A percentile compares a stretch with the other conserved stretches of the same genome.
Conservation (phyloP, 2,888 invertebrate genomes). For the Barypeithes pellucidus region DNA sequence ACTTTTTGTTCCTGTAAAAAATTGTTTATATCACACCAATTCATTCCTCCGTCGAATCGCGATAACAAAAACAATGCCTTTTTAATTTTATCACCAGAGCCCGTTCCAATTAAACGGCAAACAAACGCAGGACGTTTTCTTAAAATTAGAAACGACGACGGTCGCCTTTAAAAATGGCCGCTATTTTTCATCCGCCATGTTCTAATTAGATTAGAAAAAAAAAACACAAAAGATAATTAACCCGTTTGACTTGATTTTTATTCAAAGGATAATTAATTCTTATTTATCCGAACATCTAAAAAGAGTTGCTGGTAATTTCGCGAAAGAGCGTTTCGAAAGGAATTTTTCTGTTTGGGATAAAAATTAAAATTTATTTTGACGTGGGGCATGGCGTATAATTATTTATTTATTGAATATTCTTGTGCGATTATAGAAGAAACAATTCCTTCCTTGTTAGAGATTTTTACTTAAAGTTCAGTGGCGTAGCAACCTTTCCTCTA, state of each 20-base stretch:
- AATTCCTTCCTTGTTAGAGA: no score
- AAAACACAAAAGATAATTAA: slow-evolving; percentile 58
- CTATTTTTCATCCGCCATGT: slow-evolving; percentile 56
- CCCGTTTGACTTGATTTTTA: slow-evolving; percentile 66
- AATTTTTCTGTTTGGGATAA: no score
- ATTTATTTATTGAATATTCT: no score
- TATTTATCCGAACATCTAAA: slow-evolving; percentile 59
- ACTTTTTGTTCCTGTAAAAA: slow-evolving; percentile 11
- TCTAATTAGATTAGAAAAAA: slow-evolving; percentile 55
- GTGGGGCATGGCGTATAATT: no score
- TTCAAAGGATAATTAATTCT: slow-evolving; percentile 63
- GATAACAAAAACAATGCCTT: slow-evolving; percentile 52
- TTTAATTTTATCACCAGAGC: slow-evolving; percentile 54
- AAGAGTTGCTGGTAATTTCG: slow-evolving; percentile 46
- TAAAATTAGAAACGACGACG: slow-evolving; percentile 54
- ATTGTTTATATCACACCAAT: neutral
- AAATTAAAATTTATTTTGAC: no score
- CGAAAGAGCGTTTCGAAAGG: slow-evolving; percentile 7
- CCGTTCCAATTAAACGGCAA: slow-evolving; percentile 52
- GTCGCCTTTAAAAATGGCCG: slow-evolving; percentile 52
- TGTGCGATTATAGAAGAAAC: no score
- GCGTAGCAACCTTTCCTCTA: no score
- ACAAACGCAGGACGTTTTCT: slow-evolving; percentile 52
- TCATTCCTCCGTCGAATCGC: slow-evolving; percentile 38
- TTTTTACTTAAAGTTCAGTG: no score